Conservation (phyloP, 2,888 invertebrate species). For the Isotomurus palustris region DNA sequence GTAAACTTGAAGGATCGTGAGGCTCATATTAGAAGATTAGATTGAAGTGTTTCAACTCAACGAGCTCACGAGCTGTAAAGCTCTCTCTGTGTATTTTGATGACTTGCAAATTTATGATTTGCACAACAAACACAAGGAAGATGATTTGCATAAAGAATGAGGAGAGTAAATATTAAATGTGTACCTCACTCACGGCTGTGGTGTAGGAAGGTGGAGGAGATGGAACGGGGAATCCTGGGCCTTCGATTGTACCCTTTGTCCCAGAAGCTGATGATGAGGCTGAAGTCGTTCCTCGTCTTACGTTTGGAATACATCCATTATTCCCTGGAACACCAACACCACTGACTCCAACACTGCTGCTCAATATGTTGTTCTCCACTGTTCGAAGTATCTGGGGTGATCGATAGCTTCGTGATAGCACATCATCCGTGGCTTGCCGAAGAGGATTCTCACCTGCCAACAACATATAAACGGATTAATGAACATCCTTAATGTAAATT, state of each 20-base stretch:
- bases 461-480: too few species aligned
- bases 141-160: not conserved
- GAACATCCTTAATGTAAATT: too few species aligned
- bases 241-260: not conserved
- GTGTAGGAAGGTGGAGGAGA: constrained; percentile 42
- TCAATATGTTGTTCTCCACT: constrained; percentile 15
- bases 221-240: constrained; percentile 26
- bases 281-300: not conserved
- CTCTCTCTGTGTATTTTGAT: not conserved
- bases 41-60: not conserved
- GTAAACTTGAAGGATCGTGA: too few species aligned
- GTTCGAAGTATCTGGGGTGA: constrained; percentile 39
- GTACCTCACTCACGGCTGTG: constrained; percentile 38
- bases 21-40: too few species aligned
- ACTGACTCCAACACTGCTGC: constrained; percentile 1
- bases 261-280: too few species aligned
- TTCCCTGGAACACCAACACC: constrained; percentile 10
- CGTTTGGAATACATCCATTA: too few species aligned
- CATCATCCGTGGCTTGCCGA: constrained; percentile 17
- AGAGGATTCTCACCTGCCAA: not conserved
- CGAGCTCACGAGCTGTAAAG: not conserved
- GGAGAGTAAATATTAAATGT: not conserved
- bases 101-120: not conserved
- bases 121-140: not conserved
- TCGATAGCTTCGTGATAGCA: constrained; percentile 34